phyloP scores from a whole-genome alignment of 2,888 invertebrate genomes.

The Drosophila tanythrix region DNA sequence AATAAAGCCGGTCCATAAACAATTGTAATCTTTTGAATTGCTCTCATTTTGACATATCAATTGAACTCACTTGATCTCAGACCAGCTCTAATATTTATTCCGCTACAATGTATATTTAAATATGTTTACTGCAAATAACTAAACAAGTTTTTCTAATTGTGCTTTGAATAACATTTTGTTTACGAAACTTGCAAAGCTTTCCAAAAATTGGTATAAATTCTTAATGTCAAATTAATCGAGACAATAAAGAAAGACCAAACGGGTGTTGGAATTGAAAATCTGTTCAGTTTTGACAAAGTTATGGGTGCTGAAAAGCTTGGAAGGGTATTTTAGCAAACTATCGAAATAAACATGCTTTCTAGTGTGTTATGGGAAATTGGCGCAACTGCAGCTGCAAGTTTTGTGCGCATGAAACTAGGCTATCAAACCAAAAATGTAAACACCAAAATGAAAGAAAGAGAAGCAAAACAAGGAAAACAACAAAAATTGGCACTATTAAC shows the following conservation, averaged over 20 bases:
- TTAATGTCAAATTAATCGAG: neutral
- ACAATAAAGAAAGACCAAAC: neutral
- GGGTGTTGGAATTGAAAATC: neutral
- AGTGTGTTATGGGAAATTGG: neutral
- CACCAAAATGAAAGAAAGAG: neutral
- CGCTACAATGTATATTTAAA: neutral
- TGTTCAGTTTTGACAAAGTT: neutral
- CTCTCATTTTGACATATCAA: neutral
- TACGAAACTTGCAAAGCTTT: neutral
- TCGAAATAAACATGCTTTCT: neutral
- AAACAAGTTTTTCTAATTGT: neutral
- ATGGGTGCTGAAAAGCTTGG: neutral
- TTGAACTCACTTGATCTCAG: conserved; percentile 3
- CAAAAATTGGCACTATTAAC: conserved; percentile 47
- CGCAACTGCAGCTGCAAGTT: conserved; percentile 54
- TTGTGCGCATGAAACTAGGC: conserved; percentile 58
- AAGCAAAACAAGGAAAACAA: conserved; percentile 19
- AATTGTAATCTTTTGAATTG: conserved; percentile 6
- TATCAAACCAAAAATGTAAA: conserved; percentile 21
- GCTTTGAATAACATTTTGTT: neutral
- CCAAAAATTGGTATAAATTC: neutral
- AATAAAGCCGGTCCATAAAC: conserved; percentile 1
- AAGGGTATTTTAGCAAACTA: neutral
- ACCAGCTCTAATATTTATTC: neutral
- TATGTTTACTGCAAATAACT: neutral